Conservation (phyloP, 2,797 vertebrate genomes). For the Lepus oiostolus region DNA sequence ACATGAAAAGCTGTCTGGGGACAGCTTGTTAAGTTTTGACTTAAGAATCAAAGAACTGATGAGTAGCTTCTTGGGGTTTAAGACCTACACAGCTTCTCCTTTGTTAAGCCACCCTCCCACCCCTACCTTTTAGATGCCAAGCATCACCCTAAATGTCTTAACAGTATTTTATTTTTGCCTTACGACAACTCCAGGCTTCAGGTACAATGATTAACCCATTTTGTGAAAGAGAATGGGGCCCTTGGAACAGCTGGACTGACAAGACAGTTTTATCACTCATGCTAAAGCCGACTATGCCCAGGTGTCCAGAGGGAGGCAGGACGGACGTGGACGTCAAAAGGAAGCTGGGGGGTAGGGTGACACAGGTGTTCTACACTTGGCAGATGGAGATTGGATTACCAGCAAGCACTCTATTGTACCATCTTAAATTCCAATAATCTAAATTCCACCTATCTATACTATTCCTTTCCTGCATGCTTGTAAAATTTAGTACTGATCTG, state of each 20-base stretch:
- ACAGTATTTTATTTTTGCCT: neutral
- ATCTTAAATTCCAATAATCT: neutral
- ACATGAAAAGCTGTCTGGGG: neutral
- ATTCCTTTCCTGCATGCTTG: neutral
- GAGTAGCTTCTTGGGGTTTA: neutral
- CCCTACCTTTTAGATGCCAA: neutral
- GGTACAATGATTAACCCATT: neutral
- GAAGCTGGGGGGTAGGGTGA: neutral
- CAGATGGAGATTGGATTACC: neutral
- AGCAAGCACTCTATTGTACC: neutral
- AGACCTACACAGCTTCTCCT: neutral
- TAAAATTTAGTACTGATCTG: neutral
- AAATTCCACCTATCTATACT: neutral
- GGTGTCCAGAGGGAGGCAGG: neutral
- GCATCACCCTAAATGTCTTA: neutral
- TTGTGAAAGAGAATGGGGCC: neutral
- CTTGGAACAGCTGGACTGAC: neutral
- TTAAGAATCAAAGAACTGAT: neutral
- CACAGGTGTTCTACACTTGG: neutral
- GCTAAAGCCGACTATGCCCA: rapidly evolving
- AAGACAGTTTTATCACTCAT: rapidly evolving
- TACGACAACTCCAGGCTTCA: neutral
- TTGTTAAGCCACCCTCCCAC: rapidly evolving
- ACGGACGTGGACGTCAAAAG: neutral
- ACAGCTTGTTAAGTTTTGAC: neutral